A percentile compares a stretch with the other conserved stretches of the same genome.
phyloP scores from a whole-genome alignment of 2,888 invertebrate species.

The Chrysina gloriosa region DNA sequence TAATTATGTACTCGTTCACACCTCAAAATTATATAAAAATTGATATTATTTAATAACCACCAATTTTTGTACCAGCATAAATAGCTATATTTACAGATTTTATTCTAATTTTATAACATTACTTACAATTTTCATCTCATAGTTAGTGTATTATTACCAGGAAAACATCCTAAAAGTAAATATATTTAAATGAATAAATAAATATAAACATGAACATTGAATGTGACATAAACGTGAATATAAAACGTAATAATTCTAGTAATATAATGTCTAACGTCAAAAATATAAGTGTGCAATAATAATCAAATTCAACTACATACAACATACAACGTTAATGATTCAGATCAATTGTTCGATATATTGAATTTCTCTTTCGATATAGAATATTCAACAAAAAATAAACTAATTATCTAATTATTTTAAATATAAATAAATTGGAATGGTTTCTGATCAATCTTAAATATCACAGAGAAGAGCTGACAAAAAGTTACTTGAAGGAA shows the following conservation, averaged over 20 bases:
- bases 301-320: too few species aligned
- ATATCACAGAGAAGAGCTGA: too few species aligned
- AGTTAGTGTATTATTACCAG: too few species aligned
- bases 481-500: slow-evolving; percentile 14
- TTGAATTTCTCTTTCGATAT: not conserved
- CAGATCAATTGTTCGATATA: too few species aligned
- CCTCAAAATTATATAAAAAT: too few species aligned
- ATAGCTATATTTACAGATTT: not conserved
- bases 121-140: too few species aligned
- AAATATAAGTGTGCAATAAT: too few species aligned
- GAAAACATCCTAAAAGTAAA: too few species aligned
- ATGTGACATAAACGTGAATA: not conserved
- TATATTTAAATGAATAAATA: too few species aligned
- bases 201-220: not conserved
- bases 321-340: too few species aligned
- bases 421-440: slow-evolving; percentile 16
- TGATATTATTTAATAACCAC: not conserved
- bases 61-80: not conserved
- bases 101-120: not conserved
- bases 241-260: not conserved
- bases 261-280: not conserved
- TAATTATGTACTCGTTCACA: too few species aligned
- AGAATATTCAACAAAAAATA: not conserved
- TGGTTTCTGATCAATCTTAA: not conserved
- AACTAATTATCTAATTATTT: slow-evolving; percentile 5